Evolutionary conservation across 2,113 vertebrate species (phyloP), one percentile per base, ranked within the genome.

Genomic region (Zapornia atra): DNA sequence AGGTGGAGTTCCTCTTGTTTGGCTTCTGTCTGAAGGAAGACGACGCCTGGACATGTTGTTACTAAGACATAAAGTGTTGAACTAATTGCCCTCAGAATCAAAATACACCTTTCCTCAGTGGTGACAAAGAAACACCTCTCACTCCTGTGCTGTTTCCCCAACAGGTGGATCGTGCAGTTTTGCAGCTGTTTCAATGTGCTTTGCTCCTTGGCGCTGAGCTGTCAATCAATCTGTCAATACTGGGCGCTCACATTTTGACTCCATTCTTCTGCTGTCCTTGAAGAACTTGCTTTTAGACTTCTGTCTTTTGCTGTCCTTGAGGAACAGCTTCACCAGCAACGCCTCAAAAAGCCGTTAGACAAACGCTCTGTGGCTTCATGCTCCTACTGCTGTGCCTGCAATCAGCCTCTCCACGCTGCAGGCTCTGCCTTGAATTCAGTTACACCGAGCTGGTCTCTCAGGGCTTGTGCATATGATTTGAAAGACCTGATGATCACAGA

Each of bases 241-340:
- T 0, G 13, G 72, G 25, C 56, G 57, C 1, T 2, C 24, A 9
- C 4, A 4, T 31, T 54, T 76, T 48, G n/a, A 18, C 11, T 51
- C 73, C 79, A 25, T 12, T 51, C 51, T 36, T 75, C 88, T 69
- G 50, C 75, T 46, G 13, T 21, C 50, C 85, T 84, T n/a, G 46
- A 60, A 65, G 69, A 60, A 54, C n/a, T 18, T 46, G 44, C 44
- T 46, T 31, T 54, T 76, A 42, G 26, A 15, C 11, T 51, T 79
- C 79, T 13, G 12, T 57, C 51, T 36, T 75, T 84, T 51, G 44
- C 75, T 46, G 13, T 21, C 50, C 85, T 84, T n/a, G 46, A 60
- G 65, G 69, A 60, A 54, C n/a, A 36, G 50, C n/a, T 75, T 80
- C 63, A 53, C 56, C 31, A 33, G 73, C 56, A 42, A 22, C 42